Conservation (phyloP, 2,888 invertebrate genomes). For the Leptopterna dolabrata region DNA sequence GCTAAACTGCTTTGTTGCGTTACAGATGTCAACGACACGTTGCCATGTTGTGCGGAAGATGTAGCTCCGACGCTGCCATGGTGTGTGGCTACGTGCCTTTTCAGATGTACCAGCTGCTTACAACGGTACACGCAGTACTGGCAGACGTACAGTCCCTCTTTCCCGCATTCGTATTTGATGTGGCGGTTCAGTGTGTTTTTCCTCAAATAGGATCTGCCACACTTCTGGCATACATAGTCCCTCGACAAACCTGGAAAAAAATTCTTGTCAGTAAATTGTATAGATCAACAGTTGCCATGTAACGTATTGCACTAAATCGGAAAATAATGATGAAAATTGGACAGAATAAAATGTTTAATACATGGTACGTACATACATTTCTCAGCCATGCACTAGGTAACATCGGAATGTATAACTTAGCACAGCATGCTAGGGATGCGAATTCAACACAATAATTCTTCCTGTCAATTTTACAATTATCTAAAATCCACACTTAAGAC, state of each 20-base stretch:
- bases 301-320: too few species aligned
- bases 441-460: too few species aligned
- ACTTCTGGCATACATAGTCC: constrained; percentile 60
- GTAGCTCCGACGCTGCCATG: not conserved
- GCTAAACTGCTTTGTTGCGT: not conserved
- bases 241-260: not conserved
- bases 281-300: too few species aligned
- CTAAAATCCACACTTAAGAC: too few species aligned
- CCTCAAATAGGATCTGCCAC: constrained; percentile 62
- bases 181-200: constrained; percentile 59
- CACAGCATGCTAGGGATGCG: too few species aligned
- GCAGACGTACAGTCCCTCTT: constrained; percentile 67
- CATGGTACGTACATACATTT: too few species aligned
- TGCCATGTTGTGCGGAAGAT: not conserved
- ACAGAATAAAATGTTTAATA: too few species aligned
- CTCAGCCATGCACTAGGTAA: too few species aligned
- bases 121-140: constrained; percentile 66
- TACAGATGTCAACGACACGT: not conserved
- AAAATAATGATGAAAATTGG: too few species aligned
- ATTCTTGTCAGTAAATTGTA: not conserved
- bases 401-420: too few species aligned
- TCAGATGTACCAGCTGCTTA: constrained; percentile 66
- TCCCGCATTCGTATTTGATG: constrained; percentile 65
- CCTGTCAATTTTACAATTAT: too few species aligned
- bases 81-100: constrained; percentile 59